These are phyloP conservation scores for Ostrea edulis DNA, from an alignment of 1,140 invertebrate species.

Conservation along the genomic window DNA sequence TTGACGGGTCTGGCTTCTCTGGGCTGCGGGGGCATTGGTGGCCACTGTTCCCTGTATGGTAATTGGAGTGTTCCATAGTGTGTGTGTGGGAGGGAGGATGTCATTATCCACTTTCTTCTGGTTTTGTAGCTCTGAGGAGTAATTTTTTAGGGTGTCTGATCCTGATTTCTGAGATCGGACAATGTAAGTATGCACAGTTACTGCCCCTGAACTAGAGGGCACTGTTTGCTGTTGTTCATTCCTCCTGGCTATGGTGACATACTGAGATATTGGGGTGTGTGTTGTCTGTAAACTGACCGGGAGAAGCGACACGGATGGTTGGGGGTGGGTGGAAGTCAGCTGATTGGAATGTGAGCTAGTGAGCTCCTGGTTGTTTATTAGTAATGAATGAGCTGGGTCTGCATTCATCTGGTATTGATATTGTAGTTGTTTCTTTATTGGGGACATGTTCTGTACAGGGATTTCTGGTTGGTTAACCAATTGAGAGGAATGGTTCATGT, in stretches of 20 bases:
- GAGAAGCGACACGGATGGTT: neutral
- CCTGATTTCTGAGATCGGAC: conserved; percentile 3
- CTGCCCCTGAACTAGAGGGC: neutral
- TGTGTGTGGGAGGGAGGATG: conserved; percentile 3
- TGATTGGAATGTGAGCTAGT: conserved; percentile 1
- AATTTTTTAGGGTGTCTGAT: conserved; percentile 19
- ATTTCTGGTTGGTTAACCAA: neutral
- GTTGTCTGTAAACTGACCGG: conserved; percentile 34
- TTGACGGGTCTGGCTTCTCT: neutral
- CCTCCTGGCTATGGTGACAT: conserved; percentile 14
- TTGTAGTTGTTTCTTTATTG: conserved; percentile 14
- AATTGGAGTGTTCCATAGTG: neutral
- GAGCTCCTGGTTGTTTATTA: neutral
- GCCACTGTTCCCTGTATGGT: neutral
- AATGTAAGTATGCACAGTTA: neutral
- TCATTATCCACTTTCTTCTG: conserved; percentile 8
- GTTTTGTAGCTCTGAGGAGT: neutral
- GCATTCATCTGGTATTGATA: conserved; percentile 4
- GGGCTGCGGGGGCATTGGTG: neutral
- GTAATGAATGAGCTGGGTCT: neutral
- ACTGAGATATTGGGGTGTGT: neutral
- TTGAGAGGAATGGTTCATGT: neutral
- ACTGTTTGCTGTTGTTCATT: conserved; percentile 6
- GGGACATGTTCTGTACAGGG: conserved; percentile 20
- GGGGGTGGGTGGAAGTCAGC: neutral